Base-by-base conservation (phyloP, 2,888 invertebrate genomes). In the Orgyia antiqua region DNA sequence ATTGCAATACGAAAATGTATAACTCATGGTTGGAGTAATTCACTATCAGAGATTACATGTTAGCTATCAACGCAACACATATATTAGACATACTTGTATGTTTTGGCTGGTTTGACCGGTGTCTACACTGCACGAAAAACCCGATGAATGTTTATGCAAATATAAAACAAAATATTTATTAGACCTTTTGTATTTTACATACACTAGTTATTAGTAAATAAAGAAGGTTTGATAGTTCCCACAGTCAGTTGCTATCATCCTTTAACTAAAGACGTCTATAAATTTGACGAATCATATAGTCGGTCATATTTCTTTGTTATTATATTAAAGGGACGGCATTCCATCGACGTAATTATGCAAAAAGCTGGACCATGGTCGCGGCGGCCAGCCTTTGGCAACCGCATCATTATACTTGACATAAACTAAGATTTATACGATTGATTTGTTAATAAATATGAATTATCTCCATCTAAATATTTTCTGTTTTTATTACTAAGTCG, bases 261-360 rank as follows among this genome's bases (percentile, higher is more conserved):
- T n/a, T n/a, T n/a, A n/a, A n/a, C n/a, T n/a, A n/a, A n/a, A n/a
- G n/a, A n/a, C n/a, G n/a, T n/a, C n/a, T n/a, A n/a, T n/a, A n/a
- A n/a, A n/a, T n/a, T n/a, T n/a, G n/a, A n/a, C n/a, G n/a, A n/a
- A n/a, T n/a, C n/a, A n/a, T n/a, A n/a, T 56, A 69, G 68, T 64
- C 67, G 73, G 76, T 80, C 73, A 82, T 80, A 71, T 82, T 82
- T 75, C 72, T 82, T 84, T 83, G 77, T 83, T 82, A 82, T 80
- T 62, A 83, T 79, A 77, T 82, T 75, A 75, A 70, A 73, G 63
- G 69, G 69, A 68, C 77, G 72, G 64, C 78, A 83, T 86, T 84
- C 83, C 78, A 66, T 68, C 62, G 64, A 54, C 63, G 61, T 82
- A 79, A 84, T 84, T 84, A 84, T 84, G 84, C 82, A 84, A 83